Percentiles rank a stretch among this genome's conserved stretches.
phyloP scores from a whole-genome alignment of 2,888 invertebrate genomes.

The Lissonota sp. region DNA sequence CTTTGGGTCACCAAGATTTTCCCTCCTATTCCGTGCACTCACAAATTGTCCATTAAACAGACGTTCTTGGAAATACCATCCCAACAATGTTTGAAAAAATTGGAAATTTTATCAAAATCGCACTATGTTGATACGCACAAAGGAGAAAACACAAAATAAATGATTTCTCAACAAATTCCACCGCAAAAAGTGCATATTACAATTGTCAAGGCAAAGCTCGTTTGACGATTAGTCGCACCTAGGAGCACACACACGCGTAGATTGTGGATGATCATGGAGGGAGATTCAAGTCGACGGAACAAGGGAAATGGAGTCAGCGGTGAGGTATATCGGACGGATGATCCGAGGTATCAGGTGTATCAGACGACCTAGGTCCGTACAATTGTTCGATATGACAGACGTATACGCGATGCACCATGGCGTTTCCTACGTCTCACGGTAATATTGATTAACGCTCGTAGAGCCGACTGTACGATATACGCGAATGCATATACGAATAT shows the following conservation, averaged over 20 bases:
- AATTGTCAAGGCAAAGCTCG: constrained; percentile 5
- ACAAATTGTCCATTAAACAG: no score
- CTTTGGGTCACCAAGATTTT: constrained; percentile 63
- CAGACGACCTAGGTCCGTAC: constrained; percentile 61
- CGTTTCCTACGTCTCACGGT: constrained; percentile 69
- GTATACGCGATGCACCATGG: constrained; percentile 50
- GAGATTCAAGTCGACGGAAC: constrained; percentile 52
- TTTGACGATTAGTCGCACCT: constrained; percentile 41
- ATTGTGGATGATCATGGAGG: constrained; percentile 15
- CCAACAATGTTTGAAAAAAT: no score
- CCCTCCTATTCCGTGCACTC: constrained; percentile 5
- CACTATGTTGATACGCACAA: no score
- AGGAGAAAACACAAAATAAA: no score
- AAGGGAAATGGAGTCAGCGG: constrained; percentile 51
- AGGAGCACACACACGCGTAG: no score
- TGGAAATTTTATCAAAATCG: no score
- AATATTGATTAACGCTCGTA: constrained; percentile 82
- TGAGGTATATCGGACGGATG: constrained; percentile 62
- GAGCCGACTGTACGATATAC: constrained; percentile 24
- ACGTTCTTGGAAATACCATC: no score
- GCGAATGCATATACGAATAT: constrained; percentile 9
- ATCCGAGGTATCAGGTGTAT: constrained; percentile 66
- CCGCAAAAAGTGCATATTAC: no score
- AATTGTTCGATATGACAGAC: constrained; percentile 65
- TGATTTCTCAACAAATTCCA: no score